Evolutionary conservation across 2,888 invertebrate species (phyloP).

Genomic region (Ametastegia equiseti): DNA sequence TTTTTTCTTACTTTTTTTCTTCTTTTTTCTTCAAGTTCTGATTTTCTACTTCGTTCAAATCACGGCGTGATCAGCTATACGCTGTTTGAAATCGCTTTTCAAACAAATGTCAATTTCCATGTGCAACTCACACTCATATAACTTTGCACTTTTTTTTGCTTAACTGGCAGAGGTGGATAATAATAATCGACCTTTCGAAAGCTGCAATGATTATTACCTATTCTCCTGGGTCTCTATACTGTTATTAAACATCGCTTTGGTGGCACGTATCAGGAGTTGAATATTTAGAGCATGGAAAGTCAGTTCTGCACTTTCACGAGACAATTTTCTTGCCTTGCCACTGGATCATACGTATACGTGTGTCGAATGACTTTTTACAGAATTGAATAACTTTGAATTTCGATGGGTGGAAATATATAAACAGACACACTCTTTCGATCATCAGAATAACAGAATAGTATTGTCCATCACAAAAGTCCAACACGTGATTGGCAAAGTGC

Average conservation of each 20-base stretch:
- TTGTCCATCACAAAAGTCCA: background rate
- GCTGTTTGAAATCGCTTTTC: background rate
- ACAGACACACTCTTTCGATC: background rate
- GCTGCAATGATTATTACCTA: background rate
- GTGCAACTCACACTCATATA: background rate
- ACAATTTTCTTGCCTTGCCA: background rate
- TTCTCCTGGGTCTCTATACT: background rate
- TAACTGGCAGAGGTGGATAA: background rate
- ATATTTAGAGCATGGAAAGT: slow-evolving; percentile 1
- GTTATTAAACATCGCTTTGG: background rate
- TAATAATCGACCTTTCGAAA: background rate
- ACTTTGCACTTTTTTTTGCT: background rate
- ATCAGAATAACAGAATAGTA: background rate
- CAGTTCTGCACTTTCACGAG: background rate
- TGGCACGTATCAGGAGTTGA: background rate
- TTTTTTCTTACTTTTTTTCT: too few relatives aligned
- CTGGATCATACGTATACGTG: background rate
- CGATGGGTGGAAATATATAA: too few relatives aligned
- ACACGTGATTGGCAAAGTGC: background rate
- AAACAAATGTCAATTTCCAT: background rate
- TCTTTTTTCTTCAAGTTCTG: too few relatives aligned
- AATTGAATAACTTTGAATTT: background rate
- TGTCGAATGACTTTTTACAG: background rate
- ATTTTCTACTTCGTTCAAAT: slow-evolving; percentile 16
- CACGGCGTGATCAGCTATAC: slow-evolving; percentile 13